These are phyloP conservation scores for Oikopleura albicans DNA, from an alignment of 23 tunicate species.

Conservation along the genomic window DNA sequence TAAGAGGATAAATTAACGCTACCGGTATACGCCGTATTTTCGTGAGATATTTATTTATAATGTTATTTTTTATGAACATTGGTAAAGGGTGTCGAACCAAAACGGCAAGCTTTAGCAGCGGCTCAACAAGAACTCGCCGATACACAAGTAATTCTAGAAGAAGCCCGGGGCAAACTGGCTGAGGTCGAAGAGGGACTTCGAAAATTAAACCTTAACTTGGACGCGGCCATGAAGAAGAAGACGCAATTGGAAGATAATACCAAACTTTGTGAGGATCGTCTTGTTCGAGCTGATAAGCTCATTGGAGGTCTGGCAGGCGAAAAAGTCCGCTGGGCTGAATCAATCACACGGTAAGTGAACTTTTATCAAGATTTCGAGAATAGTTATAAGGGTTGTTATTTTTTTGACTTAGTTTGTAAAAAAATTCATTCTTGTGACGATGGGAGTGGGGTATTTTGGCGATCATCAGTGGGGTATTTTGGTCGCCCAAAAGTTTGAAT, in stretches of 20 bases:
- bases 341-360: constrained; percentile 31
- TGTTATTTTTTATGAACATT: no score
- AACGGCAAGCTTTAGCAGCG: constrained; percentile 63
- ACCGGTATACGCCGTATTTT: no score
- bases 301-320: constrained; percentile 89
- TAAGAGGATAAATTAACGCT: no score
- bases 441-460: no score
- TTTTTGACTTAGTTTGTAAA: no score
- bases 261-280: constrained; percentile 58
- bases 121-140: constrained; percentile 65
- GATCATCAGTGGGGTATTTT: no score
- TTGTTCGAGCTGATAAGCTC: constrained; percentile 87
- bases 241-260: constrained; percentile 72
- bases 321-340: constrained; percentile 87
- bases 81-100: constrained; percentile 81
- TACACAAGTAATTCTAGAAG: constrained; percentile 54
- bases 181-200: constrained; percentile 87
- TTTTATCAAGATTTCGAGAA: no score
- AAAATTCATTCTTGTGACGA: no score
- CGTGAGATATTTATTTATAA: no score
- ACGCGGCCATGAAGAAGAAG: constrained; percentile 62
- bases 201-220: constrained; percentile 34
- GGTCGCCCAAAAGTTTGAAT: no score
- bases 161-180: constrained; percentile 53
- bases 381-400: no score